Percentiles rank a stretch among this genome's conserved stretches.
Conservation (phyloP, 2,113 vertebrate genomes). For the Dinomys branickii region DNA sequence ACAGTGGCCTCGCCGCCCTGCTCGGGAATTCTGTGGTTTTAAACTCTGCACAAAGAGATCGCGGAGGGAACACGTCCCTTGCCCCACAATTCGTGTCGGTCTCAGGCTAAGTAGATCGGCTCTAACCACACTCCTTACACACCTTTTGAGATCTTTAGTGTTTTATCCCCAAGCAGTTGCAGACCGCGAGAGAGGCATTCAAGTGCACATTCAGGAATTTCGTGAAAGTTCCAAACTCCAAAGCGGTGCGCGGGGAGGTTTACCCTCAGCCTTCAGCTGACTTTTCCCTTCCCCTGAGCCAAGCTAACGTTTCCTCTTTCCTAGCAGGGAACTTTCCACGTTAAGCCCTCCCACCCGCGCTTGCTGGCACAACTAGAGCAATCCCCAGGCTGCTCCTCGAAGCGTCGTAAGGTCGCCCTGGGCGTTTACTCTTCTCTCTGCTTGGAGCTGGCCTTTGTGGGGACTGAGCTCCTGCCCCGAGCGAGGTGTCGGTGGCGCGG, state of each 20-base stretch:
- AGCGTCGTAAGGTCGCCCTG: background rate
- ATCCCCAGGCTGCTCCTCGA: background rate
- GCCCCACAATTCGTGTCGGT: background rate
- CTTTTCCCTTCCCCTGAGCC: too few relatives aligned
- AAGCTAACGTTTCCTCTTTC: background rate
- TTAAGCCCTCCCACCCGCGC: background rate
- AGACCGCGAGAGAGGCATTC: background rate
- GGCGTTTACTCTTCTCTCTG: background rate
- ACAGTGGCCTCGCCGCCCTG: background rate
- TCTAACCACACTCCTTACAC: conserved; percentile 63
- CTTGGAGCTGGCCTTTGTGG: accelerated
- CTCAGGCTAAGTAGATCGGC: conserved; percentile 35
- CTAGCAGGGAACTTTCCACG: background rate
- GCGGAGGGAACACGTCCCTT: background rate
- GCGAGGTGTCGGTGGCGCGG: conserved; percentile 54
- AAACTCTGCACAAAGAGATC: background rate
- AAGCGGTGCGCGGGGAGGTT: background rate
- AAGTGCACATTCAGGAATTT: conserved; percentile 60
- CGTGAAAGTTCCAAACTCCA: background rate
- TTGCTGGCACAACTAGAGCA: background rate
- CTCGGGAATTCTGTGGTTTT: background rate
- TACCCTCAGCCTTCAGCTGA: background rate
- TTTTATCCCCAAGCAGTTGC: background rate
- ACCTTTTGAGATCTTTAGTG: conserved; percentile 43
- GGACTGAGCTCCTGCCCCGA: background rate